Base-by-base conservation (phyloP, 2,888 invertebrate species). In the Xestia rhomboidea region DNA sequence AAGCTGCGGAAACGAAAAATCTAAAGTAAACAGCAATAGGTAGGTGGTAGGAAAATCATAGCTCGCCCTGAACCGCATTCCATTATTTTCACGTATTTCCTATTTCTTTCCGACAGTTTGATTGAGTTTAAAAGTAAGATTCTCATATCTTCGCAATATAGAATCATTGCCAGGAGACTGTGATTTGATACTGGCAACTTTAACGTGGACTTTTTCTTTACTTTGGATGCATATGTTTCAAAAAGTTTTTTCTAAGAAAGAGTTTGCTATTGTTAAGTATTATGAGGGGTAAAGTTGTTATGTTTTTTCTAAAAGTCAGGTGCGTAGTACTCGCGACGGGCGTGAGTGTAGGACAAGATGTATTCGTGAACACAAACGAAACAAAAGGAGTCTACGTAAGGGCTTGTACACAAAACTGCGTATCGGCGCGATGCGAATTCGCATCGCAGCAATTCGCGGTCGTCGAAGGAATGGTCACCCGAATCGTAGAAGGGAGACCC, bases 71-170 rank as follows among this genome's bases (percentile, higher is more conserved):
- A 75, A 75, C 76, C 49, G n/a, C 51, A 18, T 34, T 34, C 24
- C 34, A 34, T 6, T 6, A 34, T 34, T 34, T 34, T 6, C 21
- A 44, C 41, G 11, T 51, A 64, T n/a, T 51, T 75, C 41, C 38
- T 24, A 18, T 57, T 54, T 57, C 18, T 57, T 57, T 57, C 27
- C 18, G 18, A 15, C 27, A 13, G n/a, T 49, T 41, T 64, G 66
- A 76, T 57, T 77, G 57, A 76, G 38, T 64, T 54, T 38, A 27
- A 38, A 66, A 66, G 38, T 46, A 76, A 76, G 27, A 46, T 54
- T 73, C 51, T 57, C 72, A 30, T 54, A 64, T 46, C 24, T 46
- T 77, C 21, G 30, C 30, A 64, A 34, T 77, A 77, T 67, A 77
- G 41, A 76, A 60, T 57, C n/a, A 62, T 44, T 67, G 38, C 21